phyloP scores from a whole-genome alignment of 2,797 vertebrate genomes.

The Antennarius maculatus region DNA sequence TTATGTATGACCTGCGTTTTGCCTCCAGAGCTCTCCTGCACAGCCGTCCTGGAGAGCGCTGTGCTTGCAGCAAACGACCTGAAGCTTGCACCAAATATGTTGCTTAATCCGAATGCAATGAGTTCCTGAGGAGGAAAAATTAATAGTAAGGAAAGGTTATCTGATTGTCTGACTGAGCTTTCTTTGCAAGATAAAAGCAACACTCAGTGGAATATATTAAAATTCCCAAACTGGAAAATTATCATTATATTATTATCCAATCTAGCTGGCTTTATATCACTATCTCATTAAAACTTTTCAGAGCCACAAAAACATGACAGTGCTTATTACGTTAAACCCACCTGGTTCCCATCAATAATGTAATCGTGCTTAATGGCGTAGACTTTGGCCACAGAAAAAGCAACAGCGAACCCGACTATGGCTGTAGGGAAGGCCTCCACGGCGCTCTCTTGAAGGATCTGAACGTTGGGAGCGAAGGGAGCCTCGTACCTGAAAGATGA shows the following conservation, averaged over 20 bases:
- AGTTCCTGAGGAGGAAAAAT: constrained; percentile 83
- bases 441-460: constrained; percentile 76
- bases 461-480: constrained; percentile 78
- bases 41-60: constrained; percentile 88
- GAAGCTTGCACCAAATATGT: constrained; percentile 89
- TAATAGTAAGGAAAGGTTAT: too few relatives aligned
- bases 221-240: too few relatives aligned
- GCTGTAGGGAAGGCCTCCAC: constrained; percentile 87
- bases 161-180: neutral
- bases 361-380: constrained; percentile 93
- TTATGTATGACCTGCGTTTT: constrained; percentile 88
- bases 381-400: constrained; percentile 92
- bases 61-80: constrained; percentile 91
- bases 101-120: constrained; percentile 91
- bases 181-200: constrained; percentile 4
- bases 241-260: too few relatives aligned
- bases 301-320: neutral
- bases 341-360: constrained; percentile 91
- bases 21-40: constrained; percentile 94
- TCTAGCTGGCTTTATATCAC: constrained; percentile 1
- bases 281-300: constrained; percentile 17
- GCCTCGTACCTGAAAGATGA: constrained; percentile 82
- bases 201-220: neutral
- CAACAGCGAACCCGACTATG: constrained; percentile 90
- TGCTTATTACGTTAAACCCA: constrained; percentile 46